Evolutionary conservation across 2,888 invertebrate species (phyloP).

Genomic region (Chloroclystis v-ata): DNA sequence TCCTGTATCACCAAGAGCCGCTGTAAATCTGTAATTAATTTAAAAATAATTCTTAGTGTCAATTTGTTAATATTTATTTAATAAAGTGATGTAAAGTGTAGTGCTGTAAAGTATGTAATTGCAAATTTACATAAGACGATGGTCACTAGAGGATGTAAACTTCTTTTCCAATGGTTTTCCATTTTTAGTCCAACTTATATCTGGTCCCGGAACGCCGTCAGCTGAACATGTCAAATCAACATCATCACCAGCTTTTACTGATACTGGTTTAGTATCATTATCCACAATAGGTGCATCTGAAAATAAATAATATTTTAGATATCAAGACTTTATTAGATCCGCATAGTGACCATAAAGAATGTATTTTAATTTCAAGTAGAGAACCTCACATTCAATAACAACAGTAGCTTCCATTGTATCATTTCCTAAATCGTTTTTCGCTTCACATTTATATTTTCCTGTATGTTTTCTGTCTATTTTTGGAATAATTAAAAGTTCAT

Average conservation of each 20-base stretch:
- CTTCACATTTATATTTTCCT: constrained; percentile 11
- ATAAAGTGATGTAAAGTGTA: neutral
- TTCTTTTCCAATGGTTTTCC: neutral
- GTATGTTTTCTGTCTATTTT: constrained; percentile 1
- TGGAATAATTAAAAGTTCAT: neutral
- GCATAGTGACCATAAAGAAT: too few species aligned
- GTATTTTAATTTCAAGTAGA: constrained; percentile 6
- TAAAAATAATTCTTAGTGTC: neutral
- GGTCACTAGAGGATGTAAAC: neutral
- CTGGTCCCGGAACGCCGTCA: constrained; percentile 10
- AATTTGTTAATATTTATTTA: neutral
- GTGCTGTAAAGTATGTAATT: too few species aligned
- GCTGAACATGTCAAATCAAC: constrained; percentile 4
- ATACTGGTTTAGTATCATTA: neutral
- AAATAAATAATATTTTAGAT: neutral
- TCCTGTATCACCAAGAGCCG: neutral
- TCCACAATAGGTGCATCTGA: constrained; percentile 10
- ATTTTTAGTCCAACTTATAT: constrained; percentile 6
- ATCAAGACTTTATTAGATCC: too few species aligned
- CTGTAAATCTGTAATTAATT: neutral
- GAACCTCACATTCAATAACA: too few species aligned
- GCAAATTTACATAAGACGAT: neutral
- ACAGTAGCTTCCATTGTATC: neutral
- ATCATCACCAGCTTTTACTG: neutral
- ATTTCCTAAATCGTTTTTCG: constrained; percentile 3